A percentile compares a stretch with the other conserved stretches of the same genome.
phyloP scores from a whole-genome alignment of 1,140 invertebrate species.

The Heliconius congener region DNA sequence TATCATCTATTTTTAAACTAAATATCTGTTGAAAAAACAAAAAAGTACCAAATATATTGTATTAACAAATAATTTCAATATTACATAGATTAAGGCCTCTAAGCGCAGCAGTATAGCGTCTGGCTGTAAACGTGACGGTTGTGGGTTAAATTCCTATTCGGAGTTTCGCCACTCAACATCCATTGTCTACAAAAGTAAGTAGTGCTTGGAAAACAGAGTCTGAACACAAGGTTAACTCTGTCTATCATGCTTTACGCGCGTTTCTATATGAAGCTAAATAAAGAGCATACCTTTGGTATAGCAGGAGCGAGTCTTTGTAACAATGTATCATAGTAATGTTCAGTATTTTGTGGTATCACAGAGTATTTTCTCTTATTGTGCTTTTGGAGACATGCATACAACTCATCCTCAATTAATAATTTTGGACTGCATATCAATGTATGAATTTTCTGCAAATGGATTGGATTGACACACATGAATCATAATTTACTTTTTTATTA shows the following conservation, averaged over 20 bases:
- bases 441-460: conserved; percentile 85
- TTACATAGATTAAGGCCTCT: too few species aligned
- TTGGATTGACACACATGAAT: too few species aligned
- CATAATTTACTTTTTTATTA: too few species aligned
- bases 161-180: too few species aligned
- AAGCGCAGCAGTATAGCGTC: too few species aligned
- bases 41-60: neutral
- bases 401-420: conserved; percentile 84
- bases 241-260: too few species aligned
- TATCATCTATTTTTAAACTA: conserved; percentile 86
- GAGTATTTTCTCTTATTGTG: conserved; percentile 62
- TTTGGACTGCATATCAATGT: conserved; percentile 86
- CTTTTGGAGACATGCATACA: conserved; percentile 83
- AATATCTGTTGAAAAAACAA: conserved; percentile 83
- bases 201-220: too few species aligned
- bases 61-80: too few species aligned
- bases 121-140: too few species aligned
- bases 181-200: too few species aligned
- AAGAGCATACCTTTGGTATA: conserved; percentile 86
- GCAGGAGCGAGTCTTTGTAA: conserved; percentile 85
- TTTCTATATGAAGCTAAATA: neutral
- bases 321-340: conserved; percentile 54
- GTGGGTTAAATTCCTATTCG: too few species aligned
- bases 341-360: conserved; percentile 28
- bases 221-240: too few species aligned